Evolutionary conservation across 2,888 invertebrate species (phyloP), one percentile per base, ranked within the genome.

Genomic region (Plagodis pulveraria): DNA sequence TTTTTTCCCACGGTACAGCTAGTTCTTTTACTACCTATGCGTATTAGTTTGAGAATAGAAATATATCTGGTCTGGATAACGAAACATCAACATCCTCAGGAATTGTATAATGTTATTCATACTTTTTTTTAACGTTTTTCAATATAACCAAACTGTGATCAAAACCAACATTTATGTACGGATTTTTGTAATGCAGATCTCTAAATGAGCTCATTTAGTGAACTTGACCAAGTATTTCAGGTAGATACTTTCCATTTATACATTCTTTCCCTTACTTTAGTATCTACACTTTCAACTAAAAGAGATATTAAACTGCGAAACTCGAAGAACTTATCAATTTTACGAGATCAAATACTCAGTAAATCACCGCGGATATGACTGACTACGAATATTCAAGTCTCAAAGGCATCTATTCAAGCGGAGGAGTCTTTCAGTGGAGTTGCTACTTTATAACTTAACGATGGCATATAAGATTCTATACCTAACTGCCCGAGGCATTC

Each of bases 401-500:
- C 80, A 83, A 84, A 86, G 86, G 77, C 66, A 69, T 70, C 69
- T 74, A 73, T 75, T 80, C 73, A 70, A 77, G 71, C 76, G 55
- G 76, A 76, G 80, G 74, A 77, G 78, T 80, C 75, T 76, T 75
- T 74, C 69, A 80, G 75, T 73, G 74, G 77, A 84, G 78, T 80
- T 80, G 71, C 76, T 67, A 78, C 77, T 82, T 78, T 74, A 78
- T 80, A 81, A 76, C 80, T 80, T 76, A 68, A 72, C 81, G 77
- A 84, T 79, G 80, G 71, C 80, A 84, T 84, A 85, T 83, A 84
- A 82, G 80, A 87, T 83, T 82, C 79, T 83, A 84, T 85, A 80
- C 83, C 83, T 80, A 79, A 86, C 74, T 76, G 89, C 91, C 83
- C 65, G 77, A 77, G 87, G 91, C 89, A 80, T 80, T 85, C 70